These are phyloP conservation scores for Decapterus maruadsi DNA, from an alignment of 2,797 vertebrate genomes.

Conservation along the genomic window DNA sequence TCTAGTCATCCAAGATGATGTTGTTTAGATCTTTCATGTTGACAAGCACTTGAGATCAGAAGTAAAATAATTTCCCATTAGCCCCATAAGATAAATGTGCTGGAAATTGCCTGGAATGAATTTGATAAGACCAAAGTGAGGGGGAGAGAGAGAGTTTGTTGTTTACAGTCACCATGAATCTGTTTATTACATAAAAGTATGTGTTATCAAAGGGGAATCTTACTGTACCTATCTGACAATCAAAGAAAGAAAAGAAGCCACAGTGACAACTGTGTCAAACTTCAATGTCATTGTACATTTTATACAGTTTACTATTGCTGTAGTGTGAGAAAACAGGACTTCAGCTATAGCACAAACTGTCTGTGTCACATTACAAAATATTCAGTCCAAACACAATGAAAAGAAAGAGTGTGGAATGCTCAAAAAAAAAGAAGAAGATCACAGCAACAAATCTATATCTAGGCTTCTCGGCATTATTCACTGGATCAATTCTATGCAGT, in stretches of 20 bases:
- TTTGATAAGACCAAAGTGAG: slow-evolving; percentile 25
- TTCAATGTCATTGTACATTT: not conserved
- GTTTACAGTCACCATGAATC: not conserved
- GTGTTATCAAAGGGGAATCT: not conserved
- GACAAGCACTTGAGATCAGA: slow-evolving; percentile 64
- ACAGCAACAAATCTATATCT: not conserved
- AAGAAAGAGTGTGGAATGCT: not conserved
- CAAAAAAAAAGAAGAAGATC: not conserved
- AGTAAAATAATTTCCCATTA: slow-evolving; percentile 55
- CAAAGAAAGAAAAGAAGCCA: not conserved
- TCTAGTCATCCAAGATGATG: slow-evolving; percentile 50
- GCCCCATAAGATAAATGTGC: slow-evolving; percentile 35
- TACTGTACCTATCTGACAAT: not conserved
- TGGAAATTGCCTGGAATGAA: slow-evolving; percentile 16
- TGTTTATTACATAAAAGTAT: slow-evolving; percentile 10
- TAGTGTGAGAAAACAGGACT: not conserved
- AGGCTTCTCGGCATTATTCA: not conserved
- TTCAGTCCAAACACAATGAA: not conserved
- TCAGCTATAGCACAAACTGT: not conserved
- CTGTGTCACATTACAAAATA: not conserved
- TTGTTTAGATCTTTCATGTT: slow-evolving; percentile 64
- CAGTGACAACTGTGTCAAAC: not conserved
- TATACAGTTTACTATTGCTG: not conserved
- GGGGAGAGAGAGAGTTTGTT: not conserved
- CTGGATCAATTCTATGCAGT: not conserved